These are phyloP conservation scores for Drosophila borealis DNA, from an alignment of 2,888 invertebrate species.

Conservation along the genomic window DNA sequence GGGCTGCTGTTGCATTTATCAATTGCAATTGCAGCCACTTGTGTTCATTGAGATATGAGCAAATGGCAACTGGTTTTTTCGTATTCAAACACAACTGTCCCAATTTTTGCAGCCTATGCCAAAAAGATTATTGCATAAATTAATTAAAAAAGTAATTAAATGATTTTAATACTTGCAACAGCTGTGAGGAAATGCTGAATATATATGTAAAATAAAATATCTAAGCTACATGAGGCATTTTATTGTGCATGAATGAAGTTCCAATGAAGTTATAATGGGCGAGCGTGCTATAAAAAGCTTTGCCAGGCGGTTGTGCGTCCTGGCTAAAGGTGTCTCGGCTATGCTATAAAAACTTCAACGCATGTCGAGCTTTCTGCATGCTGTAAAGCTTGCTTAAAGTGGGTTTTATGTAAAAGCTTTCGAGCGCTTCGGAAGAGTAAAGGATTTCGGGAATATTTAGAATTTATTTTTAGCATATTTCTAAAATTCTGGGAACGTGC, in stretches of 20 bases:
- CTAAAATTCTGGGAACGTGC: not conserved
- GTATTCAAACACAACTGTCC: conserved; percentile 44
- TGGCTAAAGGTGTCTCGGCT: conserved; percentile 26
- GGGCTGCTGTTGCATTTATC: conserved; percentile 23
- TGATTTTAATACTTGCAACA: conserved; percentile 9
- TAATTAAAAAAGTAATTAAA: not conserved
- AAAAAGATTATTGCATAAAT: conserved; percentile 8
- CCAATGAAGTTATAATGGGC: too few relatives aligned
- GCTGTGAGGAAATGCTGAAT: not conserved
- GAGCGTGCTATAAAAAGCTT: conserved; percentile 21
- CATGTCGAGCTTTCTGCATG: not conserved
- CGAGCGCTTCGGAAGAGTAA: not conserved
- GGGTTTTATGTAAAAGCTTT: conserved; percentile 1
- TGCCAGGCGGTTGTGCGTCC: conserved; percentile 17
- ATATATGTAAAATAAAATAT: not conserved
- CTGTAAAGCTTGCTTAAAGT: not conserved
- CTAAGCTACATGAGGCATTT: not conserved
- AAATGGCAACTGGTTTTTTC: conserved; percentile 55
- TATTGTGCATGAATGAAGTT: not conserved
- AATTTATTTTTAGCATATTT: not conserved
- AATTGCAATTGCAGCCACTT: conserved; percentile 18
- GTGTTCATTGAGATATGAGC: conserved; percentile 20
- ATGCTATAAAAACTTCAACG: conserved; percentile 27
- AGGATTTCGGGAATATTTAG: too few relatives aligned
- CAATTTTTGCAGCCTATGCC: conserved; percentile 31